phyloP scores from a whole-genome alignment of 1,140 invertebrate genomes.

The Brachionus plicatilis region DNA sequence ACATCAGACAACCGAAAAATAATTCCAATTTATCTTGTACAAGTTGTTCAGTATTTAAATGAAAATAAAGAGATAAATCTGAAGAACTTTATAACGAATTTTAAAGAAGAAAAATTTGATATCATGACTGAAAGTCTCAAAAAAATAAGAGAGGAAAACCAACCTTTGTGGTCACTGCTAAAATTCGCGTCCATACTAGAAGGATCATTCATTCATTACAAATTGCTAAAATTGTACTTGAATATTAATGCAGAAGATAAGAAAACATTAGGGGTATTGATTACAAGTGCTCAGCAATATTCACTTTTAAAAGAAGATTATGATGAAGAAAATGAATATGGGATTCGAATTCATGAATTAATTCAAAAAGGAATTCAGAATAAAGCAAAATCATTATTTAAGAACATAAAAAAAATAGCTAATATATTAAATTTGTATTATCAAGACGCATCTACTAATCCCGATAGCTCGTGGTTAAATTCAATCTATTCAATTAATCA shows the following conservation, averaged over 20 bases:
- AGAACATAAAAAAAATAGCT: not conserved
- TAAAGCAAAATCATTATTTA: not conserved
- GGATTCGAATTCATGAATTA: not conserved
- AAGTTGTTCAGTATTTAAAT: too few species aligned
- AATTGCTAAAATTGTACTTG: not conserved
- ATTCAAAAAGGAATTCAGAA: not conserved
- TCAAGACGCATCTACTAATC: not conserved
- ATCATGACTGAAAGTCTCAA: too few species aligned
- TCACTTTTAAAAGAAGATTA: not conserved
- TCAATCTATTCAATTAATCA: not conserved
- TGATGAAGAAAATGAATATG: not conserved
- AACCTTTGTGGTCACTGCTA: too few species aligned
- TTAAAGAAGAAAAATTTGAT: too few species aligned
- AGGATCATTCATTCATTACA: not conserved
- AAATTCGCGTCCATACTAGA: too few species aligned
- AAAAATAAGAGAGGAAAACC: too few species aligned
- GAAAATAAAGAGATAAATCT: too few species aligned
- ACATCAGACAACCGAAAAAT: too few species aligned
- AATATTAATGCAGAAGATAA: not conserved
- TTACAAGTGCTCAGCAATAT: not conserved
- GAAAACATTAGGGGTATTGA: not conserved
- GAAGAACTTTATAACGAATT: too few species aligned
- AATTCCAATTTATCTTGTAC: too few species aligned
- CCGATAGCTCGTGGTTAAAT: not conserved
- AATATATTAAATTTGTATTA: not conserved